Evolutionary conservation across 2,888 invertebrate genomes (phyloP), one percentile per base, ranked within the genome.

Genomic region (Melieria picta): DNA sequence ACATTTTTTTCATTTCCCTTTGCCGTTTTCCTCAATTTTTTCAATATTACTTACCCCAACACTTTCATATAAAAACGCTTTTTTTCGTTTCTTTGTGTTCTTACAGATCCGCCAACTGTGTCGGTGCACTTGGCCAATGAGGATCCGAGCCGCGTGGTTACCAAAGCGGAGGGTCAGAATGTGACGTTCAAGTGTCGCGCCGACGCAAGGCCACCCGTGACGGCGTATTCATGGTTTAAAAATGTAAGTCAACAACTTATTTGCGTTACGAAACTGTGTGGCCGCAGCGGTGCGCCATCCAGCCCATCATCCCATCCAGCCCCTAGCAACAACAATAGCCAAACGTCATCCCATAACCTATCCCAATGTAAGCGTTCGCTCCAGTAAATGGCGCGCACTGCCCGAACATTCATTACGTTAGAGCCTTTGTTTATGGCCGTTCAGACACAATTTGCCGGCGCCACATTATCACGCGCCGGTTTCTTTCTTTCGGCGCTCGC

Each of bases 141-240:
- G 81, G 91, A 91, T 81, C 90, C 90, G 45, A 89, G 91, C 75
- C 87, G 91, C 0, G 86, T 91, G 57, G 87, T 90, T 77, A 87
- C 86, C 72, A 82, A 86, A 74, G 83, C 87, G 75, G 95, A 95
- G 87, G 94, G 93, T 62, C 92, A 93, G 78, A 92, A 93, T 79
- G 91, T 94, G 65, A 92, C 91, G 79, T 89, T 95, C 68, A 89
- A 92, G 68, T 96, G 95, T 83, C 92, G 93, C 76, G 92, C 93
- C 45, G 91, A 92, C 77, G 93, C 95, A 58, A 91, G 93, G 75
- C 95, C 95, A 10, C 90, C 91, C 58, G 91, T 93, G 10, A 90
- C 90, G 77, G 91, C 90, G 80, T 93, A 92, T 84, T 90, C 91
- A 65, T 95, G 95, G 91, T 94, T 93, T 84, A 93, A 92, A 85